Evolutionary conservation across 2,797 vertebrate genomes (phyloP).

Genomic region (Danio aesculapii): DNA sequence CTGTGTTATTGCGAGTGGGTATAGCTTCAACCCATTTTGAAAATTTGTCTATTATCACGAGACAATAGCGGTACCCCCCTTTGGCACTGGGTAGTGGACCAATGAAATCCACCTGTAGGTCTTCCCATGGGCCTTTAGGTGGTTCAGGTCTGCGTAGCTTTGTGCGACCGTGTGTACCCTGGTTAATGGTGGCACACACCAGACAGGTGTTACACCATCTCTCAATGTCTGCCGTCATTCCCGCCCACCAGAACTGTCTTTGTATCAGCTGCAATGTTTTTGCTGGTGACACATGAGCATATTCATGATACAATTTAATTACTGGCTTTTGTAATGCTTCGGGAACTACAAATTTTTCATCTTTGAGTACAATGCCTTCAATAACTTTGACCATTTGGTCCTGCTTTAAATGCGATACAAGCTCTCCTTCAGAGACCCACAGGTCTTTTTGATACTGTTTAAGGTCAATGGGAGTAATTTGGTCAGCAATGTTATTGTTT

Average conservation of each 20-base stretch:
- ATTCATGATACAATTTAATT: neutral
- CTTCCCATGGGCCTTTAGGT: neutral
- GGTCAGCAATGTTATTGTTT: slow-evolving; percentile 5
- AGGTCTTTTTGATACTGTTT: neutral
- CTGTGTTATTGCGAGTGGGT: neutral
- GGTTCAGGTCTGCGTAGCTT: neutral
- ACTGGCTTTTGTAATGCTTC: neutral
- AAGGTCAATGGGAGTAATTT: neutral
- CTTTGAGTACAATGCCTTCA: neutral
- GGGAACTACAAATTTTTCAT: neutral
- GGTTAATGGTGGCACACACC: neutral
- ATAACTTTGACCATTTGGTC: neutral
- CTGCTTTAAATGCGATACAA: neutral
- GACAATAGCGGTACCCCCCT: neutral
- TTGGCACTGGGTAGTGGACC: slow-evolving; percentile 5
- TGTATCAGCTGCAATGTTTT: neutral
- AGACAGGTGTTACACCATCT: neutral
- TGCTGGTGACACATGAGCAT: neutral
- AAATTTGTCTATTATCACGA: neutral
- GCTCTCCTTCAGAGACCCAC: neutral
- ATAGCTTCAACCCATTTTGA: neutral
- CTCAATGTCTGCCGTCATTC: neutral
- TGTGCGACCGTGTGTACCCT: neutral
- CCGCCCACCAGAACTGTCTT: neutral
- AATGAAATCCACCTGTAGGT: neutral